Conservation (phyloP, 2,888 invertebrate genomes). For the Pheosia tremula region DNA sequence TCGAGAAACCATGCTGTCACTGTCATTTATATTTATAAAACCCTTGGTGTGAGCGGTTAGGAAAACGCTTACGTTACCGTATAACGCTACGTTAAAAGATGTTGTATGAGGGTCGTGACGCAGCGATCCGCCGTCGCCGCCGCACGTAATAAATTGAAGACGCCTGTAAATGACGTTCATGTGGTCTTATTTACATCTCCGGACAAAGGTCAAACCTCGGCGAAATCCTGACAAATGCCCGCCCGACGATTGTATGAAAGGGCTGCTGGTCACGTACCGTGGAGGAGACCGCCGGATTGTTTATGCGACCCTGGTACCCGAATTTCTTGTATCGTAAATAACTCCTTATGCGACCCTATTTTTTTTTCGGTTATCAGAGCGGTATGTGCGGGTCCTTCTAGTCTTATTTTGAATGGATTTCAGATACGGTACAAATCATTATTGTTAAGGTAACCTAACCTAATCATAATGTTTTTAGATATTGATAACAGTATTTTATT, state of each 20-base stretch:
- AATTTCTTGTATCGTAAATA: constrained; percentile 5
- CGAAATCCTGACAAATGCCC: constrained; percentile 30
- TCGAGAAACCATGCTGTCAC: too few relatives aligned
- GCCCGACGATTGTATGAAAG: constrained; percentile 25
- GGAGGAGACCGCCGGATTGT: constrained; percentile 14
- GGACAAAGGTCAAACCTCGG: constrained; percentile 30
- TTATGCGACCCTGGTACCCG: constrained; percentile 22
- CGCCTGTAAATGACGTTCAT: constrained; percentile 33
- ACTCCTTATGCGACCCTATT: not conserved
- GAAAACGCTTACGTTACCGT: too few relatives aligned
- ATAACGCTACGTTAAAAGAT: too few relatives aligned
- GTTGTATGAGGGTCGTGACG: constrained; percentile 14
- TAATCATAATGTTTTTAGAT: too few relatives aligned
- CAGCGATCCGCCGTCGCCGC: constrained; percentile 20
- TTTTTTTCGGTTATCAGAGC: not conserved
- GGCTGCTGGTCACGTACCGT: constrained; percentile 21
- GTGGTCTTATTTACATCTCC: constrained; percentile 27
- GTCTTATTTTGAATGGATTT: not conserved
- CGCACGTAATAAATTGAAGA: constrained; percentile 29
- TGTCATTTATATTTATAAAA: too few relatives aligned
- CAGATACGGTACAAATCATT: not conserved
- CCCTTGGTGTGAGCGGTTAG: too few relatives aligned
- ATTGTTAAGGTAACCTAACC: too few relatives aligned
- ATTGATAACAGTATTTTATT: too few relatives aligned
- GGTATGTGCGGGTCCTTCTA: not conserved